phyloP scores from a whole-genome alignment of 2,888 invertebrate genomes.

The Cheilosia impressa region DNA sequence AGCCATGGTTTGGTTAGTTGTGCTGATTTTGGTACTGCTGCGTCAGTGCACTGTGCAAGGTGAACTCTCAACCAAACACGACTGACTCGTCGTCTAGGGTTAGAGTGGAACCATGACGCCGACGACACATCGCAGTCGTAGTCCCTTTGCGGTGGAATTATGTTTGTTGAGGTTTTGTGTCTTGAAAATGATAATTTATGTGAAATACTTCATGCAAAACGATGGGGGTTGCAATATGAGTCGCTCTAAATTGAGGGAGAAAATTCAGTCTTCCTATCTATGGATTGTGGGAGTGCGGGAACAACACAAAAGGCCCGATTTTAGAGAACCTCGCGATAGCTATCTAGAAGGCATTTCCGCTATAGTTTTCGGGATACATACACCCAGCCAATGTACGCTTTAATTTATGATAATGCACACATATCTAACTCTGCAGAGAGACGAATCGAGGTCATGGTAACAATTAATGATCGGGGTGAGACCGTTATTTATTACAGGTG shows the following conservation, averaged over 20 bases:
- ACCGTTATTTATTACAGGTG: slow-evolving; percentile 74
- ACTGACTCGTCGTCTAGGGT: slow-evolving; percentile 13
- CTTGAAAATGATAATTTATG: slow-evolving; percentile 68
- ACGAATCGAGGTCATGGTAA: slow-evolving; percentile 62
- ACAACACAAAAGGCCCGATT: slow-evolving; percentile 7
- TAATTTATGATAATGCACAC: slow-evolving; percentile 68
- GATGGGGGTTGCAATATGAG: slow-evolving; percentile 56
- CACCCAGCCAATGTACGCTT: slow-evolving; percentile 6
- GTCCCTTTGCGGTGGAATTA: slow-evolving; percentile 52
- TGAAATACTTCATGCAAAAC: slow-evolving; percentile 72
- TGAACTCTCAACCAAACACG: slow-evolving; percentile 50
- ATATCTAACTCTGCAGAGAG: neutral
- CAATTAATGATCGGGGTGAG: slow-evolving; percentile 74
- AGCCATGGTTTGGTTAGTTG: slow-evolving; percentile 53
- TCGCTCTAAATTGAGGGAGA: slow-evolving; percentile 39
- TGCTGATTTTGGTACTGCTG: slow-evolving; percentile 46
- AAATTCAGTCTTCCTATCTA: neutral
- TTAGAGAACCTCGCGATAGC: slow-evolving; percentile 18
- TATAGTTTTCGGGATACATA: slow-evolving; percentile 18
- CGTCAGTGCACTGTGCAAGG: slow-evolving; percentile 46
- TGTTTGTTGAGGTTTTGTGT: slow-evolving; percentile 55
- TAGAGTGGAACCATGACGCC: slow-evolving; percentile 41
- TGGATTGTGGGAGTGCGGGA: too few relatives aligned
- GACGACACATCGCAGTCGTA: slow-evolving; percentile 21
- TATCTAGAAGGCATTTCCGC: slow-evolving; percentile 64